Evolutionary conservation across 2,797 vertebrate genomes (phyloP).

Genomic region (Lindbergichthys nudifrons): DNA sequence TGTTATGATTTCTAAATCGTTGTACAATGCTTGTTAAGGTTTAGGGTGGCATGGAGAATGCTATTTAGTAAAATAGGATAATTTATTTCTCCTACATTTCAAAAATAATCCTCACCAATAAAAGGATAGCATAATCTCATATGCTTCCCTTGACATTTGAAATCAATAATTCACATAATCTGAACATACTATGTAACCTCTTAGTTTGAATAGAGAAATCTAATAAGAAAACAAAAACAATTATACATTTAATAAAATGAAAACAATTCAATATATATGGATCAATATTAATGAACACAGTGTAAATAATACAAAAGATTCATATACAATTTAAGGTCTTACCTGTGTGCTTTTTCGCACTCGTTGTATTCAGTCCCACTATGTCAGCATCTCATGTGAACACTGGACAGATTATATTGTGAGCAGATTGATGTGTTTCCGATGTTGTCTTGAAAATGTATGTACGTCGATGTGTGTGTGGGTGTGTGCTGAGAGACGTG

Average conservation of each 20-base stretch:
- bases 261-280: not conserved
- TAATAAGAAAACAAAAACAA: not conserved
- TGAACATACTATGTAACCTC: not conserved
- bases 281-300: not conserved
- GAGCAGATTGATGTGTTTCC: not conserved
- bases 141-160: not conserved
- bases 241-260: not conserved
- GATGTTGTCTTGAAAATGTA: not conserved
- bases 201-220: not conserved
- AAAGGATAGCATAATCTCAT: not conserved
- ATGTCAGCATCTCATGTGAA: slow-evolving; percentile 3
- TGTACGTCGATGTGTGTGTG: not conserved
- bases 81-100: not conserved
- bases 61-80: not conserved
- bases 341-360: slow-evolving; percentile 30
- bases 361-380: slow-evolving; percentile 6
- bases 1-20: not conserved
- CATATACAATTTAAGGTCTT: slow-evolving; percentile 1
- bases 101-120: not conserved
- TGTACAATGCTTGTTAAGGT: too few species aligned
- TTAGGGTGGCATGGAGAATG: not conserved
- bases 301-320: not conserved
- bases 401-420: slow-evolving; percentile 16
- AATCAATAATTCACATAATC: not conserved
- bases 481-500: slow-evolving; percentile 3